phyloP scores from a whole-genome alignment of 2,888 invertebrate species.

The Lithosia quadra region DNA sequence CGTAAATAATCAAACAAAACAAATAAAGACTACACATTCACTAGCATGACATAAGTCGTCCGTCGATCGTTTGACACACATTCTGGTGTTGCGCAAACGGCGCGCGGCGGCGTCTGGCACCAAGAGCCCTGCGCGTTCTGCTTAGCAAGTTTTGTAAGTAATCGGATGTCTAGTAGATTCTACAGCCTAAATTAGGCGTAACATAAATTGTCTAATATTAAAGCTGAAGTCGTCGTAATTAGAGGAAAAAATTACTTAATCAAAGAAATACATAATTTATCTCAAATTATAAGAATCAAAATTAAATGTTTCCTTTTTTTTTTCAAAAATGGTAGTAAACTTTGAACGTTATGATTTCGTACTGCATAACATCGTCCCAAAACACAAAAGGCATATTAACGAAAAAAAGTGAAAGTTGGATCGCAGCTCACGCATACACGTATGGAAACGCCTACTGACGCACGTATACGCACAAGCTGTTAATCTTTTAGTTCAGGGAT shows the following conservation, averaged over 20 bases:
- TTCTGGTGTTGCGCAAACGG: constrained; percentile 70
- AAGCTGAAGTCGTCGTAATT: neutral
- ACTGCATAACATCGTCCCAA: constrained; percentile 74
- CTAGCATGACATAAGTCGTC: constrained; percentile 67
- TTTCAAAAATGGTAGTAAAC: neutral
- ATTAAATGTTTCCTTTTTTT: neutral
- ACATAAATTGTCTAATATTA: constrained; percentile 8
- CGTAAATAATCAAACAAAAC: constrained; percentile 51
- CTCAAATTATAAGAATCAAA: neutral
- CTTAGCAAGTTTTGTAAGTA: constrained; percentile 62
- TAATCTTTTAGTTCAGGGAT: constrained; percentile 39
- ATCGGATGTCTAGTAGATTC: constrained; percentile 58
- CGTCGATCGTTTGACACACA: constrained; percentile 76
- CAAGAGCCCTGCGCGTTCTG: constrained; percentile 54
- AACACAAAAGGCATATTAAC: constrained; percentile 84
- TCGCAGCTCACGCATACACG: constrained; percentile 52
- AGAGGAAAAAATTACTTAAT: neutral
- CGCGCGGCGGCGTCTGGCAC: constrained; percentile 68
- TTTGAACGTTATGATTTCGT: constrained; percentile 43
- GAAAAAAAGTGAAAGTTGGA: constrained; percentile 84
- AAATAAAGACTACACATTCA: constrained; percentile 58
- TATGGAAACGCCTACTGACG: constrained; percentile 56
- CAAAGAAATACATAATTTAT: neutral
- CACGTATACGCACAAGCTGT: constrained; percentile 46
- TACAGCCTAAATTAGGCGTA: constrained; percentile 45